phyloP scores from a whole-genome alignment of 2,113 vertebrate species.

The Bos taurus region DNA sequence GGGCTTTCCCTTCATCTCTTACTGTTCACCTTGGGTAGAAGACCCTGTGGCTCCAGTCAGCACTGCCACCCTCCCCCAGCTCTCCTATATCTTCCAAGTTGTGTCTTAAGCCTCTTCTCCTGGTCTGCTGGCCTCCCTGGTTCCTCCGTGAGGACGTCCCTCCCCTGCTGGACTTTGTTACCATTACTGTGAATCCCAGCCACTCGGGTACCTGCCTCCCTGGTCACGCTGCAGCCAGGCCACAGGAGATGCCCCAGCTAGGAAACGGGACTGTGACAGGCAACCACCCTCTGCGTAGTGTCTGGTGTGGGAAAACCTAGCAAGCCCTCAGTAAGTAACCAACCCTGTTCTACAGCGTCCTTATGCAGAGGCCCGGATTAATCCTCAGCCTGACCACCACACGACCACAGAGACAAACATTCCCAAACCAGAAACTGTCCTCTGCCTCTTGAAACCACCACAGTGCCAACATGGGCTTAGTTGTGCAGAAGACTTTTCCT shows the following conservation, averaged over 20 bases:
- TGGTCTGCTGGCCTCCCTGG: neutral
- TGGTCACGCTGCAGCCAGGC: rapidly evolving
- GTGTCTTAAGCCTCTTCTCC: neutral
- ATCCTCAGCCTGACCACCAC: neutral
- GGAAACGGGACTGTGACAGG: neutral
- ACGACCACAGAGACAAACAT: neutral
- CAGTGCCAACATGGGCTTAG: neutral
- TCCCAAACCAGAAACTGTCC: neutral
- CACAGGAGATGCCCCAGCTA: neutral
- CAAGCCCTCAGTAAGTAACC: neutral
- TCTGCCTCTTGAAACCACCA: neutral
- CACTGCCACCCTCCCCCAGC: neutral
- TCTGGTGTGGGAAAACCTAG: neutral
- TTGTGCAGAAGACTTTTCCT: neutral
- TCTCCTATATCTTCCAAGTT: rapidly evolving
- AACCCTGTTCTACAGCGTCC: neutral
- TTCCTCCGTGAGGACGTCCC: neutral
- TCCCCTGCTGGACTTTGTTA: neutral
- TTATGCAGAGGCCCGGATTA: neutral
- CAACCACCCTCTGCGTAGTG: neutral
- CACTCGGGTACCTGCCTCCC: neutral
- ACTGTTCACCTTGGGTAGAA: neutral
- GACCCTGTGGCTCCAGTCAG: neutral
- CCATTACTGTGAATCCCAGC: too few relatives aligned
- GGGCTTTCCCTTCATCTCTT: neutral